These are phyloP conservation scores for Morpho helenor DNA, from an alignment of 2,888 invertebrate species.

Conservation along the genomic window DNA sequence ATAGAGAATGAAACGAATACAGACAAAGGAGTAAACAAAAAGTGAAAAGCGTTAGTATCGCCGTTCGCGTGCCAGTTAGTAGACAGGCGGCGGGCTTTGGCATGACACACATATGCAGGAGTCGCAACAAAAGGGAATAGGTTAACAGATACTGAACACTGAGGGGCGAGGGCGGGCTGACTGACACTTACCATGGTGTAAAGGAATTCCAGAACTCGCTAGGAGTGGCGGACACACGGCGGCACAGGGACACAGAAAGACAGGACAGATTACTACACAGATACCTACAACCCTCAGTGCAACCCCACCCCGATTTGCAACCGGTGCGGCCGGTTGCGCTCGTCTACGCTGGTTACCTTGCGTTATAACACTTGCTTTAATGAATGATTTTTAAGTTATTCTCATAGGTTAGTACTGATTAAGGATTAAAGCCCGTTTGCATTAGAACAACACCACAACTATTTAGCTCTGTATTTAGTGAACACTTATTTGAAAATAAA, in stretches of 20 bases:
- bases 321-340: conserved; percentile 66
- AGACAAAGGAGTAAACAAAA: conserved; percentile 76
- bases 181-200: conserved; percentile 98
- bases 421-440: conserved; percentile 71
- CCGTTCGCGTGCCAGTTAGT: conserved; percentile 65
- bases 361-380: conserved; percentile 70
- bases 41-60: conserved; percentile 72
- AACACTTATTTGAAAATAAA: conserved; percentile 36
- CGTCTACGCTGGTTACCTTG: conserved; percentile 76
- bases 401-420: conserved; percentile 41
- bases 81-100: conserved; percentile 67
- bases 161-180: conserved; percentile 80
- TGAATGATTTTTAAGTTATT: conserved; percentile 40
- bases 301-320: conserved; percentile 75
- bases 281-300: conserved; percentile 80
- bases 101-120: conserved; percentile 79
- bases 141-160: conserved; percentile 78
- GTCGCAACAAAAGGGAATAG: conserved; percentile 77
- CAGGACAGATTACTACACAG: conserved; percentile 82
- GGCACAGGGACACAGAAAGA: conserved; percentile 85
- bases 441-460: conserved; percentile 75
- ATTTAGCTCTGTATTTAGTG: conserved; percentile 27
- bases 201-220: conserved; percentile 99
- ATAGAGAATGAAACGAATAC: conserved; percentile 80
- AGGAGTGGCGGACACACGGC: conserved; percentile 86